These are phyloP conservation scores for Nasonia giraulti DNA, from an alignment of 1,140 invertebrate genomes.

Conservation along the genomic window DNA sequence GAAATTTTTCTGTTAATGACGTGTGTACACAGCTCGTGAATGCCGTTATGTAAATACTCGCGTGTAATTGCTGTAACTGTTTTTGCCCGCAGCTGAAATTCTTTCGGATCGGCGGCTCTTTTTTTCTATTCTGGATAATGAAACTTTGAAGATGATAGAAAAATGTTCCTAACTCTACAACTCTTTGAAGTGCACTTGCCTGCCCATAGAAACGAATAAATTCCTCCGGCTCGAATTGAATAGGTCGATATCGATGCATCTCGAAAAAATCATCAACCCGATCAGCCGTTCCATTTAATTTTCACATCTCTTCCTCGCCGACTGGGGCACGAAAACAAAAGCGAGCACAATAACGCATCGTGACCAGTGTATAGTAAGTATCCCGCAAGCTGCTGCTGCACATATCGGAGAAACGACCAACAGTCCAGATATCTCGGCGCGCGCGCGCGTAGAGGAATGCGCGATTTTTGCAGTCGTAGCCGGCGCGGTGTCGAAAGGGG, in stretches of 20 bases:
- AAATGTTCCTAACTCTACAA: no score
- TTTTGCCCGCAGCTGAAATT: conserved; percentile 23
- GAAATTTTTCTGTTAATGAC: conserved; percentile 7
- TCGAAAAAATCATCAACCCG: neutral
- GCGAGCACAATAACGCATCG: neutral
- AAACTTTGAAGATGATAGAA: no score
- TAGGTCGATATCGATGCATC: neutral
- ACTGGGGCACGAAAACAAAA: neutral
- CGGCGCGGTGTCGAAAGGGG: neutral
- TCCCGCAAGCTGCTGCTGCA: no score
- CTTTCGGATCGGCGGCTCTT: neutral
- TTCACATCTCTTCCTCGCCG: neutral
- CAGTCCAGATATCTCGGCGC: no score
- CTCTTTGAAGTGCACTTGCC: no score
- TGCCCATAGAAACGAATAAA: no score
- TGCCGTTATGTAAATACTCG: conserved; percentile 31
- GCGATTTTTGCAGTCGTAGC: neutral
- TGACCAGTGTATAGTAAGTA: no score
- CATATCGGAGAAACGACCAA: no score
- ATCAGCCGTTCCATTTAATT: neutral
- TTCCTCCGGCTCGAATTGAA: no score
- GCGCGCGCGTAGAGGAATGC: neutral
- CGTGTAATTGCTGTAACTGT: conserved; percentile 19
- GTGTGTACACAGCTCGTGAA: conserved; percentile 1
- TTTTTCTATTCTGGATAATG: no score